Evolutionary conservation across 2,797 vertebrate genomes (phyloP).

Genomic region (Falco rusticolus): DNA sequence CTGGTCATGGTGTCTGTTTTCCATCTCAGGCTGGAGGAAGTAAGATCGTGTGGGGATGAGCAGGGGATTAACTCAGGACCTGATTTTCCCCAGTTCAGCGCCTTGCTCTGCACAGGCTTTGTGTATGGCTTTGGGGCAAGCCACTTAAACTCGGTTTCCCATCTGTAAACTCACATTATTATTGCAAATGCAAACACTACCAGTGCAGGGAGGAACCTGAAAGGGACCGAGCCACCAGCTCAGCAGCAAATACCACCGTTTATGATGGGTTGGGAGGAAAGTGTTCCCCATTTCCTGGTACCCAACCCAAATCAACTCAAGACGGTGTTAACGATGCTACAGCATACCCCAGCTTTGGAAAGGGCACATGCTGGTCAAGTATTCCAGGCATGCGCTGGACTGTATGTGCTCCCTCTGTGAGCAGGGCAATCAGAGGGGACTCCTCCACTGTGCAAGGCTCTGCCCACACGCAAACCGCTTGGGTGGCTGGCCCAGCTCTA

Average conservation of each 20-base stretch:
- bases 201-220: neutral
- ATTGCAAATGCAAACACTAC: neutral
- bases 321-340: neutral
- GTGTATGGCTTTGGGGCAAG: neutral
- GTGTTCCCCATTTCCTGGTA: neutral
- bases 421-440: neutral
- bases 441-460: accelerated
- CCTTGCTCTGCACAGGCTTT: neutral
- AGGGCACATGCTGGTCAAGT: neutral
- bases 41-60: neutral
- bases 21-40: neutral
- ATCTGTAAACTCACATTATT: neutral
- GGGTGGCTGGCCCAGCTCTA: neutral
- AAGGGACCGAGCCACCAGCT: neutral
- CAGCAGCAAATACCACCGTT: neutral
- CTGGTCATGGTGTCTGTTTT: neutral
- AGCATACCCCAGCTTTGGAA: neutral
- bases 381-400: neutral
- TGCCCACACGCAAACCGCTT: neutral
- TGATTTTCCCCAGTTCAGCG: neutral
- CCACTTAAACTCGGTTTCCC: neutral
- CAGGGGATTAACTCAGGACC: neutral
- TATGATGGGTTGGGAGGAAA: neutral
- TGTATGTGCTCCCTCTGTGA: neutral
- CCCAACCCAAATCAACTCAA: neutral